Evolutionary conservation across 2,888 invertebrate species (phyloP).

Genomic region (Chrysopilus asiliformis): DNA sequence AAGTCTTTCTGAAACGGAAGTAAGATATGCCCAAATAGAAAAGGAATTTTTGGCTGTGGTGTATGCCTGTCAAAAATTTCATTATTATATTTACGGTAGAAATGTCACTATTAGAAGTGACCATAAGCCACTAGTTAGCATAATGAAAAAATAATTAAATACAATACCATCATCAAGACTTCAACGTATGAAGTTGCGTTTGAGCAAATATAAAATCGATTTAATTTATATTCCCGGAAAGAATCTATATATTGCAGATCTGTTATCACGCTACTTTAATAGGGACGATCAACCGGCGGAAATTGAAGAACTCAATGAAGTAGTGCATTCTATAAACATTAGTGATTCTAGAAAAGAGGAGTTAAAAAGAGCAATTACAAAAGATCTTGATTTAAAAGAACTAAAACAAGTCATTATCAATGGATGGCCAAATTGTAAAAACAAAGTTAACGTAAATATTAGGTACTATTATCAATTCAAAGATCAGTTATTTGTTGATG

Average conservation of each 20-base stretch:
- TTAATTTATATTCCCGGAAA: slow-evolving; percentile 7
- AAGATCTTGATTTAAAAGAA: too few relatives aligned
- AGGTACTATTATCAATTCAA: slow-evolving; percentile 4
- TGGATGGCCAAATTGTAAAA: background rate
- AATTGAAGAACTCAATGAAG: background rate
- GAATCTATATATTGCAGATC: slow-evolving; percentile 7
- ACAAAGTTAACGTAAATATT: background rate
- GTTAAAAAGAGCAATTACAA: background rate
- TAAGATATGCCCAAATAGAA: slow-evolving; percentile 21
- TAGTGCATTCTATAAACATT: slow-evolving; percentile 1
- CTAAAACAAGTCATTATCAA: background rate
- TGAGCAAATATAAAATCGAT: slow-evolving; percentile 5
- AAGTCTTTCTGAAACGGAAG: too few relatives aligned
- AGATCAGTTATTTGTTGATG: background rate
- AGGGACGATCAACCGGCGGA: slow-evolving; percentile 1
- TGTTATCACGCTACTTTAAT: slow-evolving; percentile 4
- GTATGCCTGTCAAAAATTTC: slow-evolving; percentile 20
- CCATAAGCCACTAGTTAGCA: slow-evolving; percentile 21
- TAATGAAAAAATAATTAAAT: slow-evolving; percentile 21
- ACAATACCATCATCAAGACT: background rate
- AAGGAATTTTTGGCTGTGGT: slow-evolving; percentile 20
- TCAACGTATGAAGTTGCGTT: slow-evolving; percentile 4
- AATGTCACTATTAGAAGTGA: slow-evolving; percentile 19
- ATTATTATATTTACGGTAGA: slow-evolving; percentile 20
- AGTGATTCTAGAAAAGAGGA: background rate